phyloP scores from a whole-genome alignment of 2,888 invertebrate genomes.

The Xiphydria camelus region DNA sequence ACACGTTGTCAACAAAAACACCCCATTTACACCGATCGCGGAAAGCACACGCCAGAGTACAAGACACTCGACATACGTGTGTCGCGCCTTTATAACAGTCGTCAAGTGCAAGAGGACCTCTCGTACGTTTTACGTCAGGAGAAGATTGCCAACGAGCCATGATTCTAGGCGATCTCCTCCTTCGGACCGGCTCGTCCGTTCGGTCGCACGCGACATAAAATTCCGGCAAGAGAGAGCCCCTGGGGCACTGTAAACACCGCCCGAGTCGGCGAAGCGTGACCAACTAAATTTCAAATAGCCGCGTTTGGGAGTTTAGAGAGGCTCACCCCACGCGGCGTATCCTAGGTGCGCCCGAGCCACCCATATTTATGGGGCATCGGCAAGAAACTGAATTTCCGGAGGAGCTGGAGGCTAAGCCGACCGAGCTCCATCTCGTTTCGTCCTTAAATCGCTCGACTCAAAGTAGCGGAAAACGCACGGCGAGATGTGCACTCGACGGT shows the following conservation, averaged over 20 bases:
- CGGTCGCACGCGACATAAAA: constrained; percentile 1
- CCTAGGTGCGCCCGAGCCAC: neutral
- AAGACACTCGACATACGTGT: no score
- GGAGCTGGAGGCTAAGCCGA: constrained; percentile 19
- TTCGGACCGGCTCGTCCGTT: no score
- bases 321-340: constrained; percentile 6
- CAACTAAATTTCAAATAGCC: constrained; percentile 16
- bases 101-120: no score
- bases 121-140: no score
- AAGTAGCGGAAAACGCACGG: constrained; percentile 31
- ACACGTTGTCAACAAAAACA: no score
- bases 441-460: constrained; percentile 29
- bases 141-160: no score
- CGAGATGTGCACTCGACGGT: constrained; percentile 26
- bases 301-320: constrained; percentile 3
- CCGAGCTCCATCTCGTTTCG: neutral
- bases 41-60: no score
- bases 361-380: constrained; percentile 22
- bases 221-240: constrained; percentile 3
- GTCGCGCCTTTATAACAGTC: no score
- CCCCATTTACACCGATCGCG: no score
- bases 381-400: constrained; percentile 24
- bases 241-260: constrained; percentile 11
- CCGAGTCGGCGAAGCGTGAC: constrained; percentile 15
- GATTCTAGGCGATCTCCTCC: no score